A percentile compares a stretch with the other conserved stretches of the same genome.
Conservation (phyloP, 2,888 invertebrate species). For the Gandaritis pyraliata region DNA sequence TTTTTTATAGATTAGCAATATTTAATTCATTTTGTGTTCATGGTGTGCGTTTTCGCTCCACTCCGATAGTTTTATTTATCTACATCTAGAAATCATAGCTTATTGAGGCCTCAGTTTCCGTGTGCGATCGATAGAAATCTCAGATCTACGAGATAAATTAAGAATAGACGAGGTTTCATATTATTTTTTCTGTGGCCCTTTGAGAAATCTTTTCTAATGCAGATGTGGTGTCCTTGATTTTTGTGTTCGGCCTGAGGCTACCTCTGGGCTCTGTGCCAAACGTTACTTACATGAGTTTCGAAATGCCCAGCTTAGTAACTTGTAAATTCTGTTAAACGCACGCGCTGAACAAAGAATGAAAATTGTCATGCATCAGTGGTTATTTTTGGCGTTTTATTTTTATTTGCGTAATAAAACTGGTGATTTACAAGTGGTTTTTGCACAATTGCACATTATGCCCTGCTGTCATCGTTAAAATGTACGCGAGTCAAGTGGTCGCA, state of each 20-base stretch:
- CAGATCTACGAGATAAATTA: constrained; percentile 21
- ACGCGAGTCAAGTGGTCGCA: constrained; percentile 22
- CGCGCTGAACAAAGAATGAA: constrained; percentile 32
- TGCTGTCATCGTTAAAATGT: constrained; percentile 43
- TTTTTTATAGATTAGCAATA: constrained; percentile 2
- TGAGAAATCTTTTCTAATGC: constrained; percentile 26
- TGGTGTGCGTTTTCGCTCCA: constrained; percentile 21
- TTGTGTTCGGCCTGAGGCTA: constrained; percentile 8
- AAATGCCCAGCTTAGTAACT: constrained; percentile 13
- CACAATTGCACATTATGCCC: constrained; percentile 53
- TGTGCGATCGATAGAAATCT: constrained; percentile 23
- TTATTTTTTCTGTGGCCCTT: constrained; percentile 23
- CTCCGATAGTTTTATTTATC: constrained; percentile 27
- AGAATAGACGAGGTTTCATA: constrained; percentile 23
- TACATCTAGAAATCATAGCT: constrained; percentile 28
- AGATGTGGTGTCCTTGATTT: constrained; percentile 17
- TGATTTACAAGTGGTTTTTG: constrained; percentile 43
- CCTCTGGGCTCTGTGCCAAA: constrained; percentile 18
- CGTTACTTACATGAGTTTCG: constrained; percentile 20
- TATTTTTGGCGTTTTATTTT: constrained; percentile 42
- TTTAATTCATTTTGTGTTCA: constrained; percentile 13
- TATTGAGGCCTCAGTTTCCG: constrained; percentile 25
- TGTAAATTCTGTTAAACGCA: constrained; percentile 26
- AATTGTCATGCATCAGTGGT: constrained; percentile 36
- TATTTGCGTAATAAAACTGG: constrained; percentile 44